Evolutionary conservation across 2,113 vertebrate genomes (phyloP).

Genomic region (Ptilonorhynchus violaceus): DNA sequence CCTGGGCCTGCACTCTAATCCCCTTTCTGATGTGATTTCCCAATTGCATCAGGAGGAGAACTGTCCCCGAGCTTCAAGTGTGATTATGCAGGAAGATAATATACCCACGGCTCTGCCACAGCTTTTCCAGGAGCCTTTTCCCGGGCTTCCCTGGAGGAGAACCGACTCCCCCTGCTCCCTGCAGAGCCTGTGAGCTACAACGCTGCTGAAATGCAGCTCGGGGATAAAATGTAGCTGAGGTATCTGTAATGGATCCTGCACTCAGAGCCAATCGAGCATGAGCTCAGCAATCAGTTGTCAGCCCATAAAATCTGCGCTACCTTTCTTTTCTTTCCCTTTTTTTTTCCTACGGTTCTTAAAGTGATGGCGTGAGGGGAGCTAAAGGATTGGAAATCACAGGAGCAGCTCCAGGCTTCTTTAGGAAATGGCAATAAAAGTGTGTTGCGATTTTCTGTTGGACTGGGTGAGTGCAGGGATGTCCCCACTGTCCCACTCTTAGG

Average conservation of each 20-base stretch:
- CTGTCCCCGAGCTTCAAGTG: background rate
- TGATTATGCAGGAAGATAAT: conserved; percentile 5
- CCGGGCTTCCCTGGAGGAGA: conserved; percentile 5
- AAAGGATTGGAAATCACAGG: conserved; percentile 60
- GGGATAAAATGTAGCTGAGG: conserved; percentile 37
- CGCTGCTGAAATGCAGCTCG: conserved; percentile 53
- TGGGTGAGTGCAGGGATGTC: conserved; percentile 12
- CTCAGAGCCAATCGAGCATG: conserved; percentile 60
- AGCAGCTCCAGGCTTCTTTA: conserved; percentile 55
- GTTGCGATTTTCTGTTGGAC: conserved; percentile 33
- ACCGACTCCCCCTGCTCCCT: background rate
- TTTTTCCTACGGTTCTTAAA: background rate
- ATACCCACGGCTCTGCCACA: background rate
- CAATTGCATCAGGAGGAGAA: conserved; percentile 28
- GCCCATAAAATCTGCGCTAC: conserved; percentile 74
- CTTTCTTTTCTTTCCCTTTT: background rate
- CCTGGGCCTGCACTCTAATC: conserved; percentile 55
- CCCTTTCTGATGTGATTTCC: conserved; percentile 61
- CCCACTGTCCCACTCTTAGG: conserved; percentile 8
- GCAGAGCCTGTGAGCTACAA: background rate
- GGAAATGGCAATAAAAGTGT: conserved; percentile 59
- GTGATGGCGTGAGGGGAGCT: conserved; percentile 16
- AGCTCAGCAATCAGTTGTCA: conserved; percentile 71
- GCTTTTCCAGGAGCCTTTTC: conserved; percentile 48
- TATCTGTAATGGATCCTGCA: conserved; percentile 70